phyloP scores from a whole-genome alignment of 2,888 invertebrate species.

The Drosophila greeni region DNA sequence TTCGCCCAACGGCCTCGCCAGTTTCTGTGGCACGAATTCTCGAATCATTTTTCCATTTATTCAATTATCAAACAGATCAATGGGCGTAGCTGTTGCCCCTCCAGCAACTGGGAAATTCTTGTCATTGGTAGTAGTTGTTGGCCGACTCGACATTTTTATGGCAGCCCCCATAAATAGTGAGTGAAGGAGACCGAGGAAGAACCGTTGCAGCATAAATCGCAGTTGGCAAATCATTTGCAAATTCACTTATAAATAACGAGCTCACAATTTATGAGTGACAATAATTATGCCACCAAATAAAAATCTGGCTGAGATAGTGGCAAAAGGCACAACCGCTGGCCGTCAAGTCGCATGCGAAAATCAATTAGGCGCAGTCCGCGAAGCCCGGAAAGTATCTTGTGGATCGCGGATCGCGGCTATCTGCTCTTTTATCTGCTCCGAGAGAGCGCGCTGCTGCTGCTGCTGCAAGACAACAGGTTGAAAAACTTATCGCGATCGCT shows the following conservation, averaged over 20 bases:
- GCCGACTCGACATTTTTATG: slow-evolving; percentile 6
- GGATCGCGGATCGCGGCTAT: slow-evolving; percentile 56
- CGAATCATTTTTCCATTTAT: slow-evolving; percentile 16
- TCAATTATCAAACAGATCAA: slow-evolving; percentile 40
- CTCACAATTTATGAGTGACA: slow-evolving; percentile 67
- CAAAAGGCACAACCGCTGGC: slow-evolving; percentile 35
- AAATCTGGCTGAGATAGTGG: slow-evolving; percentile 13
- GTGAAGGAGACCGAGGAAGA: slow-evolving; percentile 15
- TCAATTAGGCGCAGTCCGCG: slow-evolving; percentile 55
- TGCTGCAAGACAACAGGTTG: slow-evolving; percentile 57
- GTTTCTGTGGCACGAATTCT: slow-evolving; percentile 27
- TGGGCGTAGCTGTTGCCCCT: slow-evolving; percentile 13
- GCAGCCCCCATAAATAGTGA: slow-evolving; percentile 7
- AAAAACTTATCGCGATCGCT: slow-evolving; percentile 59
- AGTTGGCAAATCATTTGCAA: slow-evolving; percentile 43
- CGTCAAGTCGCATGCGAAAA: slow-evolving; percentile 65
- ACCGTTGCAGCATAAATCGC: slow-evolving; percentile 44
- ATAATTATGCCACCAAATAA: slow-evolving; percentile 61
- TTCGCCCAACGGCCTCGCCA: slow-evolving; percentile 6
- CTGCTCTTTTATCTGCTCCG: slow-evolving; percentile 54
- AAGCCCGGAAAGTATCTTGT: slow-evolving; percentile 47
- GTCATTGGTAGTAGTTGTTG: slow-evolving; percentile 16
- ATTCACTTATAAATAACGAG: slow-evolving; percentile 57
- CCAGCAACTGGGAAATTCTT: slow-evolving; percentile 7
- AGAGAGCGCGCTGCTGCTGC: slow-evolving; percentile 31